These are phyloP conservation scores for Crotalus horridus DNA, from an alignment of 2,113 vertebrate species.

Conservation along the genomic window DNA sequence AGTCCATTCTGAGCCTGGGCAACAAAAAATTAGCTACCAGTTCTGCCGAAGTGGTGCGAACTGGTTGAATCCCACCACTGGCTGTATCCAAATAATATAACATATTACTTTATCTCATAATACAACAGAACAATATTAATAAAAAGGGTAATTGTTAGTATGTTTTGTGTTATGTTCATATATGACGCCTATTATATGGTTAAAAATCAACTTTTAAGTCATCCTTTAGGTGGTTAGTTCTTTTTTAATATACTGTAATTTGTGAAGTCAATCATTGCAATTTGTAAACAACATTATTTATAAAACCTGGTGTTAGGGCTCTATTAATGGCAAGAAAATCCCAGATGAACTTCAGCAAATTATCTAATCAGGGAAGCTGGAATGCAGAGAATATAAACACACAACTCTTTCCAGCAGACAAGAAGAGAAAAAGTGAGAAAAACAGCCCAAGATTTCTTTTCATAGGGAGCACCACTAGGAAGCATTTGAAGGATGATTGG, in stretches of 20 bases:
- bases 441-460: neutral
- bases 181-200: neutral
- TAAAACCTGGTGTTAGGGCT: neutral
- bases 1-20: too few species aligned
- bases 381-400: neutral
- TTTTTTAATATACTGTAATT: neutral
- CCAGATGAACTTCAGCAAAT: neutral
- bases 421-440: neutral
- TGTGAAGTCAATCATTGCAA: neutral
- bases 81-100: neutral
- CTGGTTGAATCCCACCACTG: too few species aligned
- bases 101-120: neutral
- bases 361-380: neutral
- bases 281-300: neutral
- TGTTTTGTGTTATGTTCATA: neutral
- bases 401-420: neutral
- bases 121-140: neutral
- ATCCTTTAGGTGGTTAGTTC: neutral
- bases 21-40: too few species aligned
- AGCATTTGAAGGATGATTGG: neutral
- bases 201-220: neutral
- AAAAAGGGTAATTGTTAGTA: neutral
- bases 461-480: neutral
- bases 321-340: neutral
- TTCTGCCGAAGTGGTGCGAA: too few species aligned